Base-by-base conservation (phyloP, 2,797 vertebrate species). In the Ataeniobius toweri region DNA sequence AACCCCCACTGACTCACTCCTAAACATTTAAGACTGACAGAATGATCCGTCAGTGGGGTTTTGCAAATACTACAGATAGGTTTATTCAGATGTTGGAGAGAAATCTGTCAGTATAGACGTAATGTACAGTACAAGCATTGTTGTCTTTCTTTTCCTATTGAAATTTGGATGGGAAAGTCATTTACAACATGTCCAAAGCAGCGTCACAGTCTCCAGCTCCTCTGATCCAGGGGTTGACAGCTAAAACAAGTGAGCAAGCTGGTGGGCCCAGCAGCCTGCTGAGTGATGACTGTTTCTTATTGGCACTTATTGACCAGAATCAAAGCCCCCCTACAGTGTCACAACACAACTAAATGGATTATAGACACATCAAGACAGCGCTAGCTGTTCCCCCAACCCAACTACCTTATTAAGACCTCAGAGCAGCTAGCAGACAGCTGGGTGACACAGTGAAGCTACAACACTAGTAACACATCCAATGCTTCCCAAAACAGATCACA, bases 321-420 rank as follows among this genome's bases (percentile, higher is more conserved):
- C 90, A 92, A 94, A 92, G 87, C 86, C 92, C 93, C 83, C 93
- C 90, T 86, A 82, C 90, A 71, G 89, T 86, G 90, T 89, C 88
- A 88, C 91, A 88, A 92, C 92, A 81, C 74, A 83, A 79, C 90
- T 92, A 93, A 94, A 94, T 89, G 94, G 92, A 95, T 94, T 92
- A 94, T 88, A 91, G 87, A 89, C 88, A 78, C 91, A 90, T 90
- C 91, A 87, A 36, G 85, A 56, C 9, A 73, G 84, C 83, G 77
- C 74, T 48, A 44, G 85, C 91, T 91, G 90, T 92, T 83, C 85
- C 84, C 20, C 68, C 31, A 41, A 84, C 82, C 85, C 83, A 84
- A 90, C 82, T 80, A 81, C 80, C 90, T 90, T 87, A 76, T 77
- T 67, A 86, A 88, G 86, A 88, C 82, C 88, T 71, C 83, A 2